These are phyloP conservation scores for Caprella mutica DNA, from an alignment of 2,888 invertebrate genomes.

Conservation along the genomic window DNA sequence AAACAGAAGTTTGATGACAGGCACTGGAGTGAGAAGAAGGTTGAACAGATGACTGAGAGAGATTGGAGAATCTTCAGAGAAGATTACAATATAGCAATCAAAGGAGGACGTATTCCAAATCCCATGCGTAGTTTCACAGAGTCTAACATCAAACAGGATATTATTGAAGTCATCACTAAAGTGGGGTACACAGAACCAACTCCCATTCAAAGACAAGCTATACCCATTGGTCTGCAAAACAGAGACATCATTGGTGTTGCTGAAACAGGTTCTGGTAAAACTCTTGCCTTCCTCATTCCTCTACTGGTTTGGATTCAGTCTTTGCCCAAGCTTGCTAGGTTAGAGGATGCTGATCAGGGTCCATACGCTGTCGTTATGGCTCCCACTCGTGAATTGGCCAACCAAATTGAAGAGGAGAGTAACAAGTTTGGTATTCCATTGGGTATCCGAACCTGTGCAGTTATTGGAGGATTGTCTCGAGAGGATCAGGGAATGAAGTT, in stretches of 20 bases:
- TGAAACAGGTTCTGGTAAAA: constrained; percentile 98
- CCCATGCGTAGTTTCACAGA: constrained; percentile 93
- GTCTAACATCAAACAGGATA: constrained; percentile 74
- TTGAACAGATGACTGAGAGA: constrained; percentile 92
- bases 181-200: constrained; percentile 97
- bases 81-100: constrained; percentile 96
- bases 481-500: constrained; percentile 97
- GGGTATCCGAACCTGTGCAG: constrained; percentile 85
- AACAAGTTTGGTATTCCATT: constrained; percentile 90
- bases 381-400: constrained; percentile 97
- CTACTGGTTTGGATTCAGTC: constrained; percentile 95
- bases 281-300: constrained; percentile 93
- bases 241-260: constrained; percentile 98
- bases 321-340: constrained; percentile 84
- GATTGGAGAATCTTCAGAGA: constrained; percentile 99
- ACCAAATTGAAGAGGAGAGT: constrained; percentile 98
- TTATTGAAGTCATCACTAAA: constrained; percentile 83
- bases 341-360: constrained; percentile 81
- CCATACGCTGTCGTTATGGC: constrained; percentile 98
- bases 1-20: constrained; percentile 98
- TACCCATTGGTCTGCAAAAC: constrained; percentile 91
- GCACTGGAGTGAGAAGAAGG: constrained; percentile 93
- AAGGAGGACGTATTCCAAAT: constrained; percentile 90
- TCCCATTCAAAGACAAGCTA: constrained; percentile 97
- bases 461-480: constrained; percentile 93